Conservation (phyloP, 92 coral and sea anemone genomes). For the Blastomussa wellsi region DNA sequence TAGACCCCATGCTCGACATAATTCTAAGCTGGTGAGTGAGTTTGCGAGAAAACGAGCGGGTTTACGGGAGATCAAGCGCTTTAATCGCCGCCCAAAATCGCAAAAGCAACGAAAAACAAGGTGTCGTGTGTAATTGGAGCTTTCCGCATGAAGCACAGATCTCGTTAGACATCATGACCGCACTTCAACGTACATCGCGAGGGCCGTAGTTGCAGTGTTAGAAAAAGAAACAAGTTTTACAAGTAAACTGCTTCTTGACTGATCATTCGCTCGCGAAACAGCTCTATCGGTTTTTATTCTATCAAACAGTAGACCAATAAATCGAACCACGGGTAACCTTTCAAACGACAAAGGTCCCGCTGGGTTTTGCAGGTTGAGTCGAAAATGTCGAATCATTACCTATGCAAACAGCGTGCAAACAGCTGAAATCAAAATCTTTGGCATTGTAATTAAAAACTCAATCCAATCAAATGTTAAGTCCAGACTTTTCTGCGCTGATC, state of each 20-base stretch:
- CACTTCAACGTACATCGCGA: neutral
- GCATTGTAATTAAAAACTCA: slow-evolving; percentile 1
- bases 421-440: slow-evolving; percentile 5
- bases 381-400: slow-evolving; percentile 22
- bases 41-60: slow-evolving; percentile 1
- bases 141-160: neutral
- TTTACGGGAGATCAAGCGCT: neutral
- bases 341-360: slow-evolving; percentile 12
- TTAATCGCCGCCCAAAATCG: neutral
- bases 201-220: neutral
- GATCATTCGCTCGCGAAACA: neutral
- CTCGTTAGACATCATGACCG: slow-evolving; percentile 18
- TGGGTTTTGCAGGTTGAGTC: slow-evolving; percentile 12
- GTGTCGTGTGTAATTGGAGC: slow-evolving; percentile 18
- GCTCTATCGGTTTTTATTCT: slow-evolving; percentile 8
- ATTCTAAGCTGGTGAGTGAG: neutral
- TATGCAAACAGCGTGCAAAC: slow-evolving; percentile 50
- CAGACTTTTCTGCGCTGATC: neutral
- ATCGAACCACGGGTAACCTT: slow-evolving; percentile 8
- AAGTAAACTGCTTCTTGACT: neutral
- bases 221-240: too few species aligned
- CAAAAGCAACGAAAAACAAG: neutral
- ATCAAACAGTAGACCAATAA: slow-evolving; percentile 21
- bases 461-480: slow-evolving; percentile 5
- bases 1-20: neutral